Evolutionary conservation across 2,888 invertebrate species (phyloP).

Genomic region (Tachystola acroxantha): DNA sequence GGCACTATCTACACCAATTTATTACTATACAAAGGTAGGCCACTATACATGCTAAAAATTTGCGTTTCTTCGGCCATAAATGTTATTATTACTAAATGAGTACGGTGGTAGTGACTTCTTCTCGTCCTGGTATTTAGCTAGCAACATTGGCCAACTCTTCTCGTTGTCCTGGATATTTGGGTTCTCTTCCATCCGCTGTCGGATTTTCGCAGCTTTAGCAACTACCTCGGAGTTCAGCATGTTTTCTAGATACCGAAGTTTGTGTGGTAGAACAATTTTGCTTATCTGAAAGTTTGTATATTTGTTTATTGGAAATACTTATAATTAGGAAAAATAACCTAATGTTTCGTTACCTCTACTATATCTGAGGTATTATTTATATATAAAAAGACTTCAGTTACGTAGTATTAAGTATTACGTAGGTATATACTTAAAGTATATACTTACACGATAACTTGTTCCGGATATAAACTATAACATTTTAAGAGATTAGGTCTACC

Average conservation of each 20-base stretch:
- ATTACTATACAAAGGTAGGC: too few relatives aligned
- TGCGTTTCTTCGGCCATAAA: conserved; percentile 5
- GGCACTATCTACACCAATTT: too few relatives aligned
- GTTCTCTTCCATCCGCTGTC: conserved; percentile 55
- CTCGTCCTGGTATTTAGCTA: conserved; percentile 50
- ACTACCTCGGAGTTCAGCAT: conserved; percentile 66
- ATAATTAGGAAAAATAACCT: too few relatives aligned
- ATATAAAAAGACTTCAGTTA: too few relatives aligned
- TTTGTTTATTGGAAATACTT: too few relatives aligned
- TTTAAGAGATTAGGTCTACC: too few relatives aligned
- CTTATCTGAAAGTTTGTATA: conserved; percentile 39
- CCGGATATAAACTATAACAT: too few relatives aligned
- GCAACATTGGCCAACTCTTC: conserved; percentile 56
- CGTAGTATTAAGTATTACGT: too few relatives aligned
- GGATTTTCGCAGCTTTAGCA: conserved; percentile 61
- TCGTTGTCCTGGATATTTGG: conserved; percentile 51
- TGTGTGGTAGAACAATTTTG: conserved; percentile 64
- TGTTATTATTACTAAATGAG: conserved; percentile 21
- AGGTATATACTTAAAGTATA: too few relatives aligned
- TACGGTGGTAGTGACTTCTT: conserved; percentile 23
- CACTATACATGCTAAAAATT: conserved; percentile 1
- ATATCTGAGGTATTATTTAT: too few relatives aligned
- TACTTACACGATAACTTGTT: too few relatives aligned
- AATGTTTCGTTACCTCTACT: too few relatives aligned
- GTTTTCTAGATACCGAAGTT: conserved; percentile 63